Percentiles rank a stretch among this genome's conserved stretches.
Evolutionary conservation across 2,888 invertebrate species (phyloP).

Genomic region (Mimumesa dahlbomi): DNA sequence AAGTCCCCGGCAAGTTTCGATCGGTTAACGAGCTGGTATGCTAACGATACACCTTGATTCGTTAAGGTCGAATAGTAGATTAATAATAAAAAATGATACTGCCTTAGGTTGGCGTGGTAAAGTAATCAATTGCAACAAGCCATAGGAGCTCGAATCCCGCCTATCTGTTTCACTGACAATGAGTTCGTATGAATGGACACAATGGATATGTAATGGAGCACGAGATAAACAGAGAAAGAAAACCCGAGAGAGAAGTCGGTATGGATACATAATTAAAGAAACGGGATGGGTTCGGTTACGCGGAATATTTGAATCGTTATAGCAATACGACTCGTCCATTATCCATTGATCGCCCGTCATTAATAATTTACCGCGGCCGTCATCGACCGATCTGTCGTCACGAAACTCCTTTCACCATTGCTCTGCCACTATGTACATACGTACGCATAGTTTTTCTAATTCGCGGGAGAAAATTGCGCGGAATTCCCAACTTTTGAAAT

Average conservation of each 20-base stretch:
- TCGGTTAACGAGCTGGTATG: not conserved
- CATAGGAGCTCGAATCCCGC: conserved; percentile 22
- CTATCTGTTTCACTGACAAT: conserved; percentile 22
- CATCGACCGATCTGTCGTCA: conserved; percentile 32
- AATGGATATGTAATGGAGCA: conserved; percentile 24
- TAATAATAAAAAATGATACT: conserved; percentile 23
- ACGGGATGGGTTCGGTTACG: conserved; percentile 10
- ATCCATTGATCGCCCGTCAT: conserved; percentile 26
- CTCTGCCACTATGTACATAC: not conserved
- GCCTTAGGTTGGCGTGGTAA: conserved; percentile 8
- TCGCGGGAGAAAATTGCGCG: not conserved
- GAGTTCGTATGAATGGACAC: conserved; percentile 17
- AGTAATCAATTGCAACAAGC: conserved; percentile 26
- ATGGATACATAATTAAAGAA: conserved; percentile 12
- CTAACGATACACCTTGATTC: not conserved
- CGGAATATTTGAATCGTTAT: conserved; percentile 25
- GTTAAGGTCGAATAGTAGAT: conserved; percentile 9
- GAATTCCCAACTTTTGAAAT: not conserved
- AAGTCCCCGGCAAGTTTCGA: not conserved
- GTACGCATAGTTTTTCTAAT: not conserved
- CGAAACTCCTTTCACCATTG: conserved; percentile 8
- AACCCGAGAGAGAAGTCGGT: too few species aligned
- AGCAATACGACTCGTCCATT: conserved; percentile 15
- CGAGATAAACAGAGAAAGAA: conserved; percentile 13
- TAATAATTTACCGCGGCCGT: conserved; percentile 24